Conservation (phyloP, 2,797 vertebrate genomes). For the Simalia tracyae region DNA sequence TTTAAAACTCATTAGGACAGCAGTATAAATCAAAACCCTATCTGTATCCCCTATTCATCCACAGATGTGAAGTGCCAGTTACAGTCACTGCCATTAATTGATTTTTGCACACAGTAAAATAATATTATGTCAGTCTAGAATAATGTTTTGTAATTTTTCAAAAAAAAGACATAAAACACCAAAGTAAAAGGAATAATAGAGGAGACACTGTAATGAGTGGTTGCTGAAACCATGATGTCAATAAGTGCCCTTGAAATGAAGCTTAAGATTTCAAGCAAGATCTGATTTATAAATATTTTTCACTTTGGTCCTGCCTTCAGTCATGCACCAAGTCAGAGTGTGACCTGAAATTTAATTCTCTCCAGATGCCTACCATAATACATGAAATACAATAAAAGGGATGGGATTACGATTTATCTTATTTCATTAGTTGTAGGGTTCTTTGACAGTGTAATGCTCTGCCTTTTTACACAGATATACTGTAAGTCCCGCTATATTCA, state of each 20-base stretch:
- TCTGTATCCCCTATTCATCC: background rate
- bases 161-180: constrained; percentile 18
- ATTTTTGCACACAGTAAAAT: constrained; percentile 9
- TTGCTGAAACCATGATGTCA: constrained; percentile 15
- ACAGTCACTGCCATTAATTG: constrained; percentile 26
- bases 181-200: background rate
- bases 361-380: background rate
- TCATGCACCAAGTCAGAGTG: background rate
- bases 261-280: constrained; percentile 12
- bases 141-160: constrained; percentile 12
- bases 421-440: background rate
- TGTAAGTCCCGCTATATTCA: background rate
- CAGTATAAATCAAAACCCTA: constrained; percentile 36
- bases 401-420: background rate
- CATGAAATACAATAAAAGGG: background rate
- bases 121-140: constrained; percentile 12
- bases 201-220: constrained; percentile 16
- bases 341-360: constrained; percentile 24
- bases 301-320: constrained; percentile 17
- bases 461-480: background rate
- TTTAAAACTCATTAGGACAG: constrained; percentile 28
- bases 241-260: constrained; percentile 32
- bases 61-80: background rate
- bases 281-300: constrained; percentile 27
- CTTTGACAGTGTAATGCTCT: background rate